A percentile compares a stretch with the other conserved stretches of the same genome.
Conservation (phyloP, 2,113 vertebrate genomes). For the Gadus macrocephalus region DNA sequence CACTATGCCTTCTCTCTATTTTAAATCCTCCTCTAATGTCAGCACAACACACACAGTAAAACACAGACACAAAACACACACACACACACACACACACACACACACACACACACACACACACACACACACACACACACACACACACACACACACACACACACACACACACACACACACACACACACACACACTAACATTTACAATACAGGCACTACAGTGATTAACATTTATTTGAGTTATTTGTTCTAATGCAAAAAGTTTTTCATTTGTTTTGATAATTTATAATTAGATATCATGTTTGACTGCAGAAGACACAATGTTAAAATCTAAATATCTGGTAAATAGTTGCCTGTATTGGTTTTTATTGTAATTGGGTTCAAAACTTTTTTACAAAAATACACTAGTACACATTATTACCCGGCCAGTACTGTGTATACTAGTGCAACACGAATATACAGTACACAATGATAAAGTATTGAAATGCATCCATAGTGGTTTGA, state of each 20-base stretch:
- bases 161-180: slow-evolving; percentile 16
- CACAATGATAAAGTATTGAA: not conserved
- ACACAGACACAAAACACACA: slow-evolving; percentile 4
- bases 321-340: not conserved
- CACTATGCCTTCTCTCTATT: slow-evolving; percentile 53
- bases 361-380: not conserved
- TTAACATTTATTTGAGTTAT: slow-evolving; percentile 43
- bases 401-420: not conserved
- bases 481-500: no score
- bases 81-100: slow-evolving; percentile 18
- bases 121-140: slow-evolving; percentile 20
- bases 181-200: slow-evolving; percentile 2
- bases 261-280: not conserved
- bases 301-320: not conserved
- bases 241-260: not conserved
- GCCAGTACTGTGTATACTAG: not conserved
- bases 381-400: not conserved
- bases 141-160: not conserved
- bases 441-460: not conserved
- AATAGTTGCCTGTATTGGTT: not conserved
- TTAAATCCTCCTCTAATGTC: slow-evolving; percentile 54
- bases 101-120: not conserved
- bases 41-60: slow-evolving; percentile 20
- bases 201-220: slow-evolving; percentile 28
- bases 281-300: not conserved